Evolutionary conservation across 2,113 vertebrate genomes (phyloP).

Genomic region (Osmerus eperlanus): DNA sequence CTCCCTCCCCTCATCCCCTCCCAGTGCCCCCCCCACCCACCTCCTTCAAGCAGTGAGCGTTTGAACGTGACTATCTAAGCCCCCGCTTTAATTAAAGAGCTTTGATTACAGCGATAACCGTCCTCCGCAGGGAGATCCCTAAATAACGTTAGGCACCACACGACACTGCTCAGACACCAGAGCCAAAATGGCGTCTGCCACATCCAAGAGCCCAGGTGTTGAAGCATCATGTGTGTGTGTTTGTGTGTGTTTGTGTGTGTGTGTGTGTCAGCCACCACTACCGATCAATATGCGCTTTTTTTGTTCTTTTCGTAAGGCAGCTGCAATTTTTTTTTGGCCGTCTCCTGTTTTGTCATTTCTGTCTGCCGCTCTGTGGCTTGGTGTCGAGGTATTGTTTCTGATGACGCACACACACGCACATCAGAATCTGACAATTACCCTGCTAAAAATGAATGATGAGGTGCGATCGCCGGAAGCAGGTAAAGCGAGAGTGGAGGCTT

Average conservation of each 20-base stretch:
- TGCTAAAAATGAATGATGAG: too few species aligned
- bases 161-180: constrained; percentile 18
- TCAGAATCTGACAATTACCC: neutral
- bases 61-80: constrained; percentile 54
- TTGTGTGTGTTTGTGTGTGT: constrained; percentile 23
- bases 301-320: neutral
- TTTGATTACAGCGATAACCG: constrained; percentile 64
- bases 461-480: too few species aligned
- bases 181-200: constrained; percentile 37
- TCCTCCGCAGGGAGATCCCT: constrained; percentile 48
- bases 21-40: constrained; percentile 32
- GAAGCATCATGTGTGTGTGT: constrained; percentile 1
- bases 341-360: neutral
- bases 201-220: constrained; percentile 29
- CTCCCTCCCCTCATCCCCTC: constrained; percentile 33
- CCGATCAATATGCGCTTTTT: constrained; percentile 44
- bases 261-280: constrained; percentile 25
- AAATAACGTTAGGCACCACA: constrained; percentile 38
- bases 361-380: neutral
- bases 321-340: constrained; percentile 36
- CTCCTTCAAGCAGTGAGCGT: constrained; percentile 39
- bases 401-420: neutral
- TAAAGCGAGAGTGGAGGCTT: too few species aligned
- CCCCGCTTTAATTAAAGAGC: constrained; percentile 68
- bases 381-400: neutral